Evolutionary conservation across 2,113 vertebrate species (phyloP), one percentile per base, ranked within the genome.

Genomic region (Hippocampus abdominalis): DNA sequence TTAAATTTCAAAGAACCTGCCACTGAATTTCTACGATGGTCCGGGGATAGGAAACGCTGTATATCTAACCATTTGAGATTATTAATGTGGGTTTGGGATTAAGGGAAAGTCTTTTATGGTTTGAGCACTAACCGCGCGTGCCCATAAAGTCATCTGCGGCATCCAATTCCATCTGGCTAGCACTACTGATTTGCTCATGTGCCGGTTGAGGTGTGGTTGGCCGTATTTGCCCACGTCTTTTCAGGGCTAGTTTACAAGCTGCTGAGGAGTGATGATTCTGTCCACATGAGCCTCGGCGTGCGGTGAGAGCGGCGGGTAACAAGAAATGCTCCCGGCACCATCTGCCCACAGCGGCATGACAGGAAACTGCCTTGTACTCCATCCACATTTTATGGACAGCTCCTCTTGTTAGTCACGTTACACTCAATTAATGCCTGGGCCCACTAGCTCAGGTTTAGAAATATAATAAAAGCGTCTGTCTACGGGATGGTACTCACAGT

Each of bases 401-500:
- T 70, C 67, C 72, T 70, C 68, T 72, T 82, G 64, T 72, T 76
- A 75, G 66, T 77, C 51, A 72, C 75, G 75, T 85, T 73, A 73
- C 27, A 32, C 29, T 70, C 16, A 71, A 72, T 68, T 79, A 11
- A 59, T 59, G 56, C 56, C 16, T 29, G 56, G 23, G 29, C 12
- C 56, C 54, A 57, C 23, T 61, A 70, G 80, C 49, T 81, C 18
- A 77, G 74, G 64, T 68, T 79, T 44, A 64, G 57, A 61, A 72
- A 71, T 73, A 54, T 54, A 70, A 77, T 65, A 60, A 54, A 72
- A 67, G 69, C 27, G 51, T 76, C 62, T 72, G 71, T 66, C 72
- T 70, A 18, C 40, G 66, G 64, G 80, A 71, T 80, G 70, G 62
- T 85, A 98, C 97, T 98, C 82, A 99, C 97, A 99, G 94, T 69